Evolutionary conservation across 2,888 invertebrate genomes (phyloP).

Genomic region (Plusia festucae): DNA sequence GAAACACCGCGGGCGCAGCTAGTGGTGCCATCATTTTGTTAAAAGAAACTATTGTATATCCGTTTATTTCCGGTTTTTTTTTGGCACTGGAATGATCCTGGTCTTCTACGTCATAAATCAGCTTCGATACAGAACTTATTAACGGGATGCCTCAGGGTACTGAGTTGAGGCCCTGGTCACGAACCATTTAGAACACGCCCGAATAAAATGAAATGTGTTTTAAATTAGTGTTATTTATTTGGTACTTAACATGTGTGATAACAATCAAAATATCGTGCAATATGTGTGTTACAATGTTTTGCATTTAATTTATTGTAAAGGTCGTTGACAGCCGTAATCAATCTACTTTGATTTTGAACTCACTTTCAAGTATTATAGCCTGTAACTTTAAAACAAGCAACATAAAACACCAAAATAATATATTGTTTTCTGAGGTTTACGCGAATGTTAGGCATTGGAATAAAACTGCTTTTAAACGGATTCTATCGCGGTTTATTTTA

Average conservation of each 20-base stretch:
- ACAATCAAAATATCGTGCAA: neutral
- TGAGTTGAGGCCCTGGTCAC: neutral
- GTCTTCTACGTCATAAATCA: too few species aligned
- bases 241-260: neutral
- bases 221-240: neutral
- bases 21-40: too few species aligned
- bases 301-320: neutral
- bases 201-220: neutral
- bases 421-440: too few species aligned
- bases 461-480: too few species aligned
- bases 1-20: too few species aligned
- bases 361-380: neutral
- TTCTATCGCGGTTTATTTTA: too few species aligned
- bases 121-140: too few species aligned
- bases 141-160: slow-evolving; percentile 2
- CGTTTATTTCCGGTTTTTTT: too few species aligned
- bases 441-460: too few species aligned
- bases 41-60: too few species aligned
- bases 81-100: neutral
- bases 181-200: slow-evolving; percentile 3
- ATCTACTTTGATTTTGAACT: neutral
- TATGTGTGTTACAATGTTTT: neutral
- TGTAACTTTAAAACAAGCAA: too few species aligned
- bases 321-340: neutral
- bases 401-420: too few species aligned